A percentile compares a stretch with the other conserved stretches of the same genome.
Conservation (phyloP, 2,888 invertebrate genomes). For the Polymixis lichenea region DNA sequence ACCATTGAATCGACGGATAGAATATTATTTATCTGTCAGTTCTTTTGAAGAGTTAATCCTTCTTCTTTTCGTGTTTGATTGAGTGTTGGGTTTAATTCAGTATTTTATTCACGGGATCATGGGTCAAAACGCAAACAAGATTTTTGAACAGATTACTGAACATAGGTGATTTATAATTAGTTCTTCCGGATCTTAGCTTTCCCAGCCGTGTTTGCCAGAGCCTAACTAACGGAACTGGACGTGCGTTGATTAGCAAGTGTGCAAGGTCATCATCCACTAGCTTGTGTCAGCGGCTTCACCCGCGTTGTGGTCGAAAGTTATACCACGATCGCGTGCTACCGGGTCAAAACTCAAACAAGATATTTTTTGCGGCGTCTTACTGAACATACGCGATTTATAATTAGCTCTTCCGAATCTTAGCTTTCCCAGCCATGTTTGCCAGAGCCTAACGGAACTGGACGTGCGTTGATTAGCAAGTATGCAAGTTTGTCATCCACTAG, state of each 20-base stretch:
- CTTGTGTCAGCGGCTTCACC: no score
- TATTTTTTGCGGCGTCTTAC: not conserved
- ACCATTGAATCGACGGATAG: slow-evolving; percentile 11
- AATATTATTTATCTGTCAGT: slow-evolving; percentile 25
- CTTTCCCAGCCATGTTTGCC: slow-evolving; percentile 31
- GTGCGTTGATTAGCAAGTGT: slow-evolving; percentile 30
- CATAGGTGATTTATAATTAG: slow-evolving; percentile 16
- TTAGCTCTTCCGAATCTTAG: slow-evolving; percentile 18
- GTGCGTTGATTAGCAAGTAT: slow-evolving; percentile 29
- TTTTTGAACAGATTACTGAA: slow-evolving; percentile 6
- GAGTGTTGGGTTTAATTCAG: slow-evolving; percentile 5
- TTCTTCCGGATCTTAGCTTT: slow-evolving; percentile 25
- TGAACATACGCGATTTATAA: slow-evolving; percentile 10
- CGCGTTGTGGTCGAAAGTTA: no score
- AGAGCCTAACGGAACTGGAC: slow-evolving; percentile 34
- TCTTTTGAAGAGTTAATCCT: slow-evolving; percentile 14
- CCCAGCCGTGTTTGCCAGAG: slow-evolving; percentile 29
- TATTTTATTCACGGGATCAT: slow-evolving; percentile 7
- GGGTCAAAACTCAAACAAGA: not conserved
- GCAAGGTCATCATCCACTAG: not conserved
- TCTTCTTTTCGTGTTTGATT: slow-evolving; percentile 21
- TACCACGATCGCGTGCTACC: no score
- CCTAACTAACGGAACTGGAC: slow-evolving; percentile 31
- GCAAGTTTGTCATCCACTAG: not conserved
- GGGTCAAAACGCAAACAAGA: slow-evolving; percentile 4